phyloP scores from a whole-genome alignment of 1,140 invertebrate species.

The Polyergus mexicanus region DNA sequence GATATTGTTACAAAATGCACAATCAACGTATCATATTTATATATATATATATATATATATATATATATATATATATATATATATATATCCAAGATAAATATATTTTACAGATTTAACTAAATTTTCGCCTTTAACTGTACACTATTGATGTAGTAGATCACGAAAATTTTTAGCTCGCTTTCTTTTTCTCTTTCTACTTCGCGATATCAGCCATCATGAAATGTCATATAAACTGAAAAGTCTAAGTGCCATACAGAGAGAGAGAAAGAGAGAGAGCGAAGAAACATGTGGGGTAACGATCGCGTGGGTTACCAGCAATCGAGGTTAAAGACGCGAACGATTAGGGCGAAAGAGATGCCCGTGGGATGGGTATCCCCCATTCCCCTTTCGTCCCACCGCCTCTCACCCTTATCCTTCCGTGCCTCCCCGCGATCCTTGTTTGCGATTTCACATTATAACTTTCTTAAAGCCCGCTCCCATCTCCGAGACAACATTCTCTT shows the following conservation, averaged over 20 bases:
- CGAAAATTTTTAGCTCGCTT: conserved; percentile 9
- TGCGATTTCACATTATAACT: conserved; percentile 78
- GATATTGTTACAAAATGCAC: no score
- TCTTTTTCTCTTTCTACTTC: not conserved
- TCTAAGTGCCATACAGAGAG: not conserved
- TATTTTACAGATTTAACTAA: not conserved
- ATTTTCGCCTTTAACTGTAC: not conserved
- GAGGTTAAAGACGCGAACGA: conserved; percentile 69
- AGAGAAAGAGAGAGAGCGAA: not conserved
- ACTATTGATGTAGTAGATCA: not conserved
- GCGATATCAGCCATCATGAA: conserved; percentile 1
- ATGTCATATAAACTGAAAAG: conserved; percentile 59
- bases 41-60: not conserved
- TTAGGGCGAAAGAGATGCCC: conserved; percentile 78
- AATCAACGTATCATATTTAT: not conserved
- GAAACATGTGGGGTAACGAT: conserved; percentile 37
- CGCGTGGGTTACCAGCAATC: conserved; percentile 24
- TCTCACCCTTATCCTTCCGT: no score
- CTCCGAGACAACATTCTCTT: conserved; percentile 45
- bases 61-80: not conserved
- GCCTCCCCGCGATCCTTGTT: conserved; percentile 73
- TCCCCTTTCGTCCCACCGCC: no score
- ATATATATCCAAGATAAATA: not conserved
- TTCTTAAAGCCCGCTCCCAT: conserved; percentile 42
- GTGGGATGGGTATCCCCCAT: conserved; percentile 63